Conservation (phyloP, 1,140 invertebrate genomes). For the Forficula auricularia region DNA sequence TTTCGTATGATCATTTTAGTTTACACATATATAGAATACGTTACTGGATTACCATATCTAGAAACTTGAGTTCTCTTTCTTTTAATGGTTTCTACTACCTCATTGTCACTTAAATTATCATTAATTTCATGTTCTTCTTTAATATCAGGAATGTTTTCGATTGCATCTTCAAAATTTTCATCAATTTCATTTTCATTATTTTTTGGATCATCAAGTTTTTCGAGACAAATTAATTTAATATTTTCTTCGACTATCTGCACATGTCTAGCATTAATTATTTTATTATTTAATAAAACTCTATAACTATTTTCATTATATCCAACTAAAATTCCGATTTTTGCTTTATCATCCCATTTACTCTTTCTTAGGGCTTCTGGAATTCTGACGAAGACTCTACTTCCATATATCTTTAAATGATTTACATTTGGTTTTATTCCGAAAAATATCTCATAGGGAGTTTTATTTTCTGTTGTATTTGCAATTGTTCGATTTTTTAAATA, state of each 20-base stretch:
- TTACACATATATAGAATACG: no score
- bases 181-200: no score
- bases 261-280: conserved; percentile 14
- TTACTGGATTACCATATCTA: no score
- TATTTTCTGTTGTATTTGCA: conserved; percentile 17
- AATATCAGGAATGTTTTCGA: no score
- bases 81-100: no score
- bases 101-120: no score
- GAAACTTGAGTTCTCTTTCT: no score
- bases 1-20: no score
- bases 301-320: conserved; percentile 14
- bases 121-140: no score
- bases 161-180: no score
- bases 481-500: conserved; percentile 22
- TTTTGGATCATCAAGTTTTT: no score
- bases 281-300: conserved; percentile 15
- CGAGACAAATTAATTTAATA: no score
- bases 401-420: conserved; percentile 16
- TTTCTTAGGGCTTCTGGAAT: conserved; percentile 9
- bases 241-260: conserved; percentile 14
- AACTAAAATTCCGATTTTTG: conserved; percentile 12
- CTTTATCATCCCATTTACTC: conserved; percentile 14
- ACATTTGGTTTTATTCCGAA: conserved; percentile 15
- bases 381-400: conserved; percentile 13
- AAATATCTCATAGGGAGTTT: conserved; percentile 18